A percentile compares a stretch with the other conserved stretches of the same genome.
phyloP scores from a whole-genome alignment of 2,113 vertebrate genomes.

The Mionectes macconnelli region DNA sequence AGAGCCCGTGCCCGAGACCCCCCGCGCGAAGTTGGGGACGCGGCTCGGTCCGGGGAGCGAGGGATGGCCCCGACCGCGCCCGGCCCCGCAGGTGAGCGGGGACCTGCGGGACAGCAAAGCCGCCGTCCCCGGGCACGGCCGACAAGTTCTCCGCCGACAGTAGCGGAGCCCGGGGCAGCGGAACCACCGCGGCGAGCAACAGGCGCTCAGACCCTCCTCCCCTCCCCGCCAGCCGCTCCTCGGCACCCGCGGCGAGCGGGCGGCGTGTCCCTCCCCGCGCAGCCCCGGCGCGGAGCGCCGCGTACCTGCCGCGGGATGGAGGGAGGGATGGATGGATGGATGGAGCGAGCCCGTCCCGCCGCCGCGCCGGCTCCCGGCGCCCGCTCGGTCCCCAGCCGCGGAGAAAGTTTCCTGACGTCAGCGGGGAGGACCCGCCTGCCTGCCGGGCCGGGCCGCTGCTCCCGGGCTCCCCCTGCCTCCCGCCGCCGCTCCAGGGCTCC shows the following conservation, averaged over 20 bases:
- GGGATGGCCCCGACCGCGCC: not conserved
- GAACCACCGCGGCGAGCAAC: not conserved
- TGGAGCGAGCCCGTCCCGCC: not conserved
- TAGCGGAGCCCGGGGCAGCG: not conserved
- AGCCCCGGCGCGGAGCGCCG: not conserved
- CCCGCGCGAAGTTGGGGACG: not conserved
- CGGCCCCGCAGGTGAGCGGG: not conserved
- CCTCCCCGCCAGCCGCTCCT: not conserved
- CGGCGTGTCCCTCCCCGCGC: not conserved
- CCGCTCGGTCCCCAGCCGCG: not conserved
- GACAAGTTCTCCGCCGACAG: not conserved
- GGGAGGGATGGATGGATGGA: not conserved
- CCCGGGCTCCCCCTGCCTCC: conserved; percentile 28
- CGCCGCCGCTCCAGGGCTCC: conserved; percentile 9
- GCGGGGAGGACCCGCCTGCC: not conserved
- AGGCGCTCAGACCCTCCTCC: not conserved
- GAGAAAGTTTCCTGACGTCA: conserved; percentile 67
- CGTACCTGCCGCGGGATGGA: not conserved
- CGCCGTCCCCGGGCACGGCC: not conserved
- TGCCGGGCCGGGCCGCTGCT: not conserved
- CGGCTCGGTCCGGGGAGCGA: not conserved
- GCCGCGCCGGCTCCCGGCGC: not conserved
- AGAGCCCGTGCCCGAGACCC: not conserved
- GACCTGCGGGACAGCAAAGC: not conserved
- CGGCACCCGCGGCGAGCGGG: not conserved